Base-by-base conservation (phyloP, 2,888 invertebrate species). In the Galeruca laticollis region DNA sequence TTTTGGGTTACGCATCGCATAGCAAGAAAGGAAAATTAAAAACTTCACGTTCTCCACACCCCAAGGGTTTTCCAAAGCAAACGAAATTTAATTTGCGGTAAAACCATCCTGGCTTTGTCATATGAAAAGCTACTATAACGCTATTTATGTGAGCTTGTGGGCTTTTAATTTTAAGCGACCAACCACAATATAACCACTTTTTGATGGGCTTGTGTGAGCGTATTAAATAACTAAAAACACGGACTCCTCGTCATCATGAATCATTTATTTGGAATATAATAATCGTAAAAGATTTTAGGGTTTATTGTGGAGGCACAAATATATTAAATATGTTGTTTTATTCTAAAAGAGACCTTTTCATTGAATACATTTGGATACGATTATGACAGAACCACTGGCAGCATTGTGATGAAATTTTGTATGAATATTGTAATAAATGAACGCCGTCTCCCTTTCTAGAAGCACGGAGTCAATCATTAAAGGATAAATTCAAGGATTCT, bases 91-190 rank as follows among this genome's bases (percentile, higher is more conserved):
- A 64, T 64, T 54, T 64, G 54, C 26, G 64, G 57, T 8, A 64
- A 64, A 64, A 57, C 37, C 33, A 49, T 11, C 47, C 26, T 33
- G 18, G 56, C 35, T 56, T 56, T 56, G 66, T 68, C 66, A 72
- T 70, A 72, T 69, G 76, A 47, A 76, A 73, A 75, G 75, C 66
- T 52, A 60, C 73, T 77, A 78, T 78, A 73, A 76, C 75, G 75
- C 76, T 79, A 47, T 79, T 77, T 76, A 73, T 76, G 76, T 74
- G 73, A 78, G 75, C 76, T 75, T 75, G 73, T 56, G 72, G 75
- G 73, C 77, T 79, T 81, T 80, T 79, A 79, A 79, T 79, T 81
- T 77, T 77, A 75, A 73, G 71, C 21, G 6, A 54, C 26, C 31
- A 26, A 26, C 60, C 66, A 10, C 3, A n/a, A 31, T 26, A 54